Evolutionary conservation across 2,113 vertebrate species (phyloP).

Genomic region (Peromyscus polionotus): DNA sequence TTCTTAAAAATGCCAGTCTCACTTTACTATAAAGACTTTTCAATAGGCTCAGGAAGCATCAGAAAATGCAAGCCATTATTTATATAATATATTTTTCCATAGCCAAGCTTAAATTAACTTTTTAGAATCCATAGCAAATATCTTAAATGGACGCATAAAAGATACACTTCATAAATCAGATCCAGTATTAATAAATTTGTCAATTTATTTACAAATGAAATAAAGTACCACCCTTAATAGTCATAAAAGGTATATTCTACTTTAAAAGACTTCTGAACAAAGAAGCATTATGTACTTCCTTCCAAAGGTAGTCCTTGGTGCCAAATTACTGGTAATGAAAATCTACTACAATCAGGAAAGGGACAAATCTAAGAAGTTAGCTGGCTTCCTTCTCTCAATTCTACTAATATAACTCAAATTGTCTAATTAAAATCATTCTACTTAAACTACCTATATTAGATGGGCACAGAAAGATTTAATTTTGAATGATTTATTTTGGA

Average conservation of each 20-base stretch:
- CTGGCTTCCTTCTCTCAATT: constrained; percentile 78
- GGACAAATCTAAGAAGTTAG: constrained; percentile 76
- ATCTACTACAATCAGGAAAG: constrained; percentile 77
- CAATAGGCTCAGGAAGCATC: not conserved
- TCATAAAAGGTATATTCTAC: constrained; percentile 67
- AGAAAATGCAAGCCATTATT: constrained; percentile 14
- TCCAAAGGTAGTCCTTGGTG: constrained; percentile 75
- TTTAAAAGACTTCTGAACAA: constrained; percentile 78
- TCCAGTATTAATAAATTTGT: constrained; percentile 53
- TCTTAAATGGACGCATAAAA: constrained; percentile 12
- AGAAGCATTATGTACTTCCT: constrained; percentile 74
- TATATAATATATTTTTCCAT: constrained; percentile 44
- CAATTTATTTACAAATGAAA: constrained; percentile 66
- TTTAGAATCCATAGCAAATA: constrained; percentile 37
- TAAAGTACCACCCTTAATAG: constrained; percentile 18
- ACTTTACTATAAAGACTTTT: constrained; percentile 31
- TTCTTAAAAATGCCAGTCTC: not conserved
- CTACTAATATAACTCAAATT: constrained; percentile 84
- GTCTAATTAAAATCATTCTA: constrained; percentile 86
- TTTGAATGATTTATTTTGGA: constrained; percentile 82
- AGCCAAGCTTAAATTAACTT: not conserved
- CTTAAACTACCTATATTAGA: constrained; percentile 75
- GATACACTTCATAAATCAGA: constrained; percentile 56
- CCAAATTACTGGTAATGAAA: constrained; percentile 76
- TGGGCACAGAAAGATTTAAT: constrained; percentile 82